phyloP scores from a whole-genome alignment of 2,797 vertebrate genomes.

The Dallia pectoralis region DNA sequence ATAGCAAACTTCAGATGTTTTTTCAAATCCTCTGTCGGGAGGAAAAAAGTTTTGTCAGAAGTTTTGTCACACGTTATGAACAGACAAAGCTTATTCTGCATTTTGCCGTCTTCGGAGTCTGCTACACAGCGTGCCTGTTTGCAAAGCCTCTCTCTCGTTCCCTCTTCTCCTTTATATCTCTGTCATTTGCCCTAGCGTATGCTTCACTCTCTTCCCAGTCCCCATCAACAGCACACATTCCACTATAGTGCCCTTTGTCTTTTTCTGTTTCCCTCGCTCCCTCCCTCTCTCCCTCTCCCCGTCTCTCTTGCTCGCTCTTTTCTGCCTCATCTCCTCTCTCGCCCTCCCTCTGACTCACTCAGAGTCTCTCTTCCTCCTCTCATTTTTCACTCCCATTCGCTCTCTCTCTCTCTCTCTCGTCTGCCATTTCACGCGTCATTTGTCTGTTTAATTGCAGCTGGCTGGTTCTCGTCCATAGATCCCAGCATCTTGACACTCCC shows the following conservation, averaged over 20 bases:
- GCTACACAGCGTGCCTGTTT: constrained; percentile 14
- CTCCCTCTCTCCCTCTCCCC: constrained; percentile 29
- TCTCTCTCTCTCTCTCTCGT: constrained; percentile 30
- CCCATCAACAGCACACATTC: constrained; percentile 9
- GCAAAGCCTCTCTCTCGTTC: constrained; percentile 17
- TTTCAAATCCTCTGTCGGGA: constrained; percentile 36
- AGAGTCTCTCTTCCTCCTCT: constrained; percentile 12
- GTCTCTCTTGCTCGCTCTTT: constrained; percentile 42
- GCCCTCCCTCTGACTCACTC: constrained; percentile 32
- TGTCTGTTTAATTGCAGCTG: constrained; percentile 79
- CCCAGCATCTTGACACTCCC: constrained; percentile 65
- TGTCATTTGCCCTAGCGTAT: constrained; percentile 28
- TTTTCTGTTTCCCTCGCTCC: constrained; percentile 8
- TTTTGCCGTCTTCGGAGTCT: constrained; percentile 25
- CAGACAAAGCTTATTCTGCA: constrained; percentile 44
- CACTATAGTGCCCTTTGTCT: constrained; percentile 4
- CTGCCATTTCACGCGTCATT: constrained; percentile 76
- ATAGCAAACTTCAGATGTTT: constrained; percentile 23
- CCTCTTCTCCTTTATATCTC: neutral
- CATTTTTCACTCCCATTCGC: constrained; percentile 10
- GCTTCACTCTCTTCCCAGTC: constrained; percentile 9
- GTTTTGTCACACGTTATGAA: constrained; percentile 48
- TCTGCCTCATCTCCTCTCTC: constrained; percentile 38
- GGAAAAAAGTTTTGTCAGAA: constrained; percentile 34
- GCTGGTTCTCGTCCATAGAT: constrained; percentile 66